A percentile compares a stretch with the other conserved stretches of the same genome.
phyloP scores from a whole-genome alignment of 2,797 vertebrate genomes.

The Rhinogobio ventralis region DNA sequence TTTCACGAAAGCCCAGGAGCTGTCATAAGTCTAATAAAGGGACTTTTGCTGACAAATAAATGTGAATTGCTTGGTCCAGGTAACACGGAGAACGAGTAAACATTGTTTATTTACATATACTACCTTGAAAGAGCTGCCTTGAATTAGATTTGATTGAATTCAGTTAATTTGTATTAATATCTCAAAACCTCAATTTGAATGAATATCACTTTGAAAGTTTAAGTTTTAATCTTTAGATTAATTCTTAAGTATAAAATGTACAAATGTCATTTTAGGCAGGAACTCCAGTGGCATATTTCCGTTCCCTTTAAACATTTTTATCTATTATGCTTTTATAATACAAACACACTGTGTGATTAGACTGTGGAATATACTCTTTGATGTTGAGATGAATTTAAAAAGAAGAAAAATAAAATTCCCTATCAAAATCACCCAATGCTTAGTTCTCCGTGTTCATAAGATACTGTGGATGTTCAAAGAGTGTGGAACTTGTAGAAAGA shows the following conservation, averaged over 20 bases:
- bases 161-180: neutral
- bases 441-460: neutral
- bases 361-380: neutral
- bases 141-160: neutral
- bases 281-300: neutral
- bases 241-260: neutral
- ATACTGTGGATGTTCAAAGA: constrained; percentile 25
- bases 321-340: neutral
- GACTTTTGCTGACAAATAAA: neutral
- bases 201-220: neutral
- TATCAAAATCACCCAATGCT: neutral
- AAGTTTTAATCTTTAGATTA: neutral
- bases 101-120: no score
- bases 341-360: neutral
- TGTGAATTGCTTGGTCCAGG: neutral
- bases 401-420: neutral
- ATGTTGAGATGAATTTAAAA: neutral
- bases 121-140: no score
- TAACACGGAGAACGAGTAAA: no score
- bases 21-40: no score
- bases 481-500: constrained; percentile 19
- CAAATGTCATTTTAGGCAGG: neutral
- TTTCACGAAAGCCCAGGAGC: neutral
- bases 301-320: neutral
- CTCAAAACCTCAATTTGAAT: neutral